phyloP scores from a whole-genome alignment of 1,140 invertebrate species.

The Melipona quadrifasciata region DNA sequence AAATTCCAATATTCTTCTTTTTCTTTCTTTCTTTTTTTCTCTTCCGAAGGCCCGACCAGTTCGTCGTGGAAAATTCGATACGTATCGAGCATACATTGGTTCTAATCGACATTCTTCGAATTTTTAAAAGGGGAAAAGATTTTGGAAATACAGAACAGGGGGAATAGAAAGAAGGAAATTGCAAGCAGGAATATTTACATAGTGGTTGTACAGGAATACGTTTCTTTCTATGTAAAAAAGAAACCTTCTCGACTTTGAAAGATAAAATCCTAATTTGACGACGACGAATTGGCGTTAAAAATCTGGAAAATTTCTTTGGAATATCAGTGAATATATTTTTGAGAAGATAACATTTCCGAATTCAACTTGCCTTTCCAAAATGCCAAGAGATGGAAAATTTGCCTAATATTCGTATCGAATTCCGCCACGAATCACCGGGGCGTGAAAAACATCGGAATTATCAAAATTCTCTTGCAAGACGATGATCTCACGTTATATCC shows the following conservation, averaged over 20 bases:
- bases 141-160: background rate
- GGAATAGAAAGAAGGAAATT: background rate
- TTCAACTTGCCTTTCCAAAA: background rate
- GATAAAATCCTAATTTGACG: background rate
- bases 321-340: too few relatives aligned
- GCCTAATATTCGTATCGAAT: slow-evolving; percentile 7
- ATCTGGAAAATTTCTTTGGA: too few relatives aligned
- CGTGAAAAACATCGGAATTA: slow-evolving; percentile 1
- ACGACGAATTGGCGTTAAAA: too few relatives aligned
- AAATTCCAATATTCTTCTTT: background rate
- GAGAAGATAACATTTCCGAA: too few relatives aligned
- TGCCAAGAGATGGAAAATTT: background rate
- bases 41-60: background rate
- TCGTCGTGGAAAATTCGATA: background rate
- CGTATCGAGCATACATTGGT: background rate
- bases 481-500: slow-evolving; percentile 6
- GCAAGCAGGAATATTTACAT: background rate
- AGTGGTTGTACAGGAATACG: background rate
- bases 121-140: background rate
- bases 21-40: background rate
- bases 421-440: background rate
- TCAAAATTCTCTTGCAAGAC: background rate
- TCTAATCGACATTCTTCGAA: background rate
- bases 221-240: background rate
- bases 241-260: background rate